phyloP scores from a whole-genome alignment of 2,113 vertebrate species.

The Tetrax tetrax region DNA sequence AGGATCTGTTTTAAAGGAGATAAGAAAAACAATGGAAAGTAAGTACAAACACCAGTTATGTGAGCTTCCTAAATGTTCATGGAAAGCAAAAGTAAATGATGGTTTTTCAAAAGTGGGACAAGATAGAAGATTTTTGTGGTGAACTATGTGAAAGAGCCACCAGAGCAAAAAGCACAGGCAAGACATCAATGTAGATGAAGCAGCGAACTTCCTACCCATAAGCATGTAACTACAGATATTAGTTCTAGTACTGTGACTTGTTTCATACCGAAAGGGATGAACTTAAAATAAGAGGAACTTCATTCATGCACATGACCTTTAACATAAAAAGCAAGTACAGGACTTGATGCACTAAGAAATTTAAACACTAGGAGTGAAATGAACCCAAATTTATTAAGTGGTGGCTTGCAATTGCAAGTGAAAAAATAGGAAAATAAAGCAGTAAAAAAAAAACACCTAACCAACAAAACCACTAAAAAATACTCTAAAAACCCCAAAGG shows the following conservation, averaged over 20 bases:
- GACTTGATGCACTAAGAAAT: not conserved
- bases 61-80: not conserved
- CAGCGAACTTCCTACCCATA: not conserved
- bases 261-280: not conserved
- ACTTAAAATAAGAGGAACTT: not conserved
- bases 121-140: not conserved
- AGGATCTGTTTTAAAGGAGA: not conserved
- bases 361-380: not conserved
- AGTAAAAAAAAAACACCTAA: too few species aligned
- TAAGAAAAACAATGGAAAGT: not conserved
- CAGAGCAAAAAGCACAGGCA: not conserved
- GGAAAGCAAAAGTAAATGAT: not conserved
- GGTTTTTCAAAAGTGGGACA: not conserved
- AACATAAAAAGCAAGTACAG: not conserved
- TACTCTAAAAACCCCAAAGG: not conserved
- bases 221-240: not conserved
- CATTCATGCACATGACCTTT: not conserved
- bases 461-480: not conserved
- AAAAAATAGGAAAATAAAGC: not conserved
- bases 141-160: not conserved
- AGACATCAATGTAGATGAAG: not conserved
- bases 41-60: not conserved
- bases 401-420: not conserved
- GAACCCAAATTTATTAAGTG: not conserved
- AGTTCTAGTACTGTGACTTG: not conserved